These are phyloP conservation scores for Discoglossus pictus DNA, from an alignment of 2,797 vertebrate genomes.

Conservation along the genomic window DNA sequence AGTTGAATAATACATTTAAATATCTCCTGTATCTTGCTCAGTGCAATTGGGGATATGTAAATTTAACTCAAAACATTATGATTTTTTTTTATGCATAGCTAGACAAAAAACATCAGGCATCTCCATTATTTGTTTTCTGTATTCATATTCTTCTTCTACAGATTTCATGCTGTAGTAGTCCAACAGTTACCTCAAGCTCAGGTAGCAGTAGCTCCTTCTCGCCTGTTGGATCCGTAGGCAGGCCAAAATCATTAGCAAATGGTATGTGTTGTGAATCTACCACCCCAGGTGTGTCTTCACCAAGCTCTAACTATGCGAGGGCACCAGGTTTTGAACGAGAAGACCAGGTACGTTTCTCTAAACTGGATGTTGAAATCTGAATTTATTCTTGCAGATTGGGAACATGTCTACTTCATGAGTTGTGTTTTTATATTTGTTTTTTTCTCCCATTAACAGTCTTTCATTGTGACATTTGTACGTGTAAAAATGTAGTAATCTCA, in stretches of 20 bases:
- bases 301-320: slow-evolving; percentile 82
- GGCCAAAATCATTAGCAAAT: slow-evolving; percentile 81
- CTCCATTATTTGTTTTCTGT: slow-evolving; percentile 49
- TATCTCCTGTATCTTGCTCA: too few relatives aligned
- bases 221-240: slow-evolving; percentile 78
- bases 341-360: slow-evolving; percentile 78
- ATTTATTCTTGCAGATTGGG: slow-evolving; percentile 11
- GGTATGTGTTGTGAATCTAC: slow-evolving; percentile 81
- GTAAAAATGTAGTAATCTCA: too few relatives aligned
- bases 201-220: slow-evolving; percentile 84
- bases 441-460: too few relatives aligned
- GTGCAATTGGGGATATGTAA: too few relatives aligned
- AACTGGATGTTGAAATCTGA: slow-evolving; percentile 44
- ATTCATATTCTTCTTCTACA: slow-evolving; percentile 58
- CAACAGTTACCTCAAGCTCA: slow-evolving; percentile 80
- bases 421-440: too few relatives aligned
- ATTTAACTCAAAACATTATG: too few relatives aligned
- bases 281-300: slow-evolving; percentile 78
- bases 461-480: too few relatives aligned
- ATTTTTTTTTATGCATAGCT: slow-evolving; percentile 8
- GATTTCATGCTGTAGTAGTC: slow-evolving; percentile 84
- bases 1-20: too few relatives aligned
- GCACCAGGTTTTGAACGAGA: slow-evolving; percentile 87
- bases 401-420: too few relatives aligned
- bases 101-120: slow-evolving; percentile 42